These are phyloP conservation scores for Varanus salvator DNA, from an alignment of 2,113 vertebrate species.

Conservation along the genomic window DNA sequence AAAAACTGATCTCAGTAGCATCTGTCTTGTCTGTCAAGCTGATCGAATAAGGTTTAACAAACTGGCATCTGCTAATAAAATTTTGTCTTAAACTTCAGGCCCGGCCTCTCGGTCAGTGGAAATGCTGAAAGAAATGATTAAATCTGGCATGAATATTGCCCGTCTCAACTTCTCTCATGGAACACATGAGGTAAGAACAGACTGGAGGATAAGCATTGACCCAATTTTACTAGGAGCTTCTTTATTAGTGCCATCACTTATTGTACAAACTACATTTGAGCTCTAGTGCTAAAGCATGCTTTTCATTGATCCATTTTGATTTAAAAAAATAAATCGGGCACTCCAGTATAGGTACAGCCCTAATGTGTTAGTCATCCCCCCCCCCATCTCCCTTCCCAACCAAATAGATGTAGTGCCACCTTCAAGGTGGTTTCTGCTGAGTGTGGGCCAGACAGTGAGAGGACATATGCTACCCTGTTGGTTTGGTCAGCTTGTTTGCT, in stretches of 20 bases:
- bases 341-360: not conserved
- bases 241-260: not conserved
- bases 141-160: constrained; percentile 97
- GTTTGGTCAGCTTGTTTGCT: too few relatives aligned
- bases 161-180: constrained; percentile 99
- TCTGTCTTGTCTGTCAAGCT: not conserved
- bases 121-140: constrained; percentile 94
- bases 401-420: too few relatives aligned
- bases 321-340: not conserved
- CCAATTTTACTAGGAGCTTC: not conserved
- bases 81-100: constrained; percentile 73
- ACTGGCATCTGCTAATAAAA: not conserved
- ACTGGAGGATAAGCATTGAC: not conserved
- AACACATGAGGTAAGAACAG: constrained; percentile 89
- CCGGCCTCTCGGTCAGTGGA: constrained; percentile 92
- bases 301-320: not conserved
- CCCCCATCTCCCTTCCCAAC: too few relatives aligned
- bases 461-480: too few relatives aligned
- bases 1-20: not conserved
- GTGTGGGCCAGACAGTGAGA: too few relatives aligned
- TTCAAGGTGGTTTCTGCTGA: too few relatives aligned
- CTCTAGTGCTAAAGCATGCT: not conserved
- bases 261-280: not conserved
- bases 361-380: not conserved
- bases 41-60: not conserved